phyloP scores from a whole-genome alignment of 2,888 invertebrate species.

The Calliphora vomitoria region DNA sequence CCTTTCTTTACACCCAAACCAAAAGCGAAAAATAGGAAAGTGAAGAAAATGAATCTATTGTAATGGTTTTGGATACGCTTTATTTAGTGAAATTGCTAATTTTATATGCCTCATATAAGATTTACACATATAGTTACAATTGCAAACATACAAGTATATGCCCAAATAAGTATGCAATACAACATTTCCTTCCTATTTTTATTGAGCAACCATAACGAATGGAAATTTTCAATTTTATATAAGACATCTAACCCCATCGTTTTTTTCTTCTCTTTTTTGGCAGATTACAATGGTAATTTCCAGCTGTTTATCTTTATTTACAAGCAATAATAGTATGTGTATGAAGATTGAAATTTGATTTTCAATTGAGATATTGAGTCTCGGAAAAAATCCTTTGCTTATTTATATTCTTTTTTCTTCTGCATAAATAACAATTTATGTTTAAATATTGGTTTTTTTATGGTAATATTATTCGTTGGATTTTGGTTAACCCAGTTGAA shows the following conservation, averaged over 20 bases:
- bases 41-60: conserved; percentile 42
- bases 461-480: not conserved
- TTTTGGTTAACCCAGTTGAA: conserved; percentile 58
- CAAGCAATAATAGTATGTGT: not conserved
- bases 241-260: conserved; percentile 66
- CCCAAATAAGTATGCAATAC: conserved; percentile 37
- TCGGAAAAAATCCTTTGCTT: conserved; percentile 34
- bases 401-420: conserved; percentile 31
- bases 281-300: conserved; percentile 70
- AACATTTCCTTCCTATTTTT: conserved; percentile 29
- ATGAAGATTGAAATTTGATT: conserved; percentile 22
- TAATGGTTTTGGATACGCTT: conserved; percentile 73
- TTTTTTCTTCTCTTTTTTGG: conserved; percentile 24
- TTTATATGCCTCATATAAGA: conserved; percentile 66
- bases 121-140: not conserved
- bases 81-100: conserved; percentile 70
- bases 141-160: not conserved
- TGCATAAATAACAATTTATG: conserved; percentile 47
- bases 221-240: conserved; percentile 47
- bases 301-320: conserved; percentile 74
- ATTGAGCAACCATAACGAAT: conserved; percentile 71
- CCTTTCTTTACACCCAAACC: conserved; percentile 9
- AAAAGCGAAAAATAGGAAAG: not conserved
- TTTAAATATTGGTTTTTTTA: conserved; percentile 48
- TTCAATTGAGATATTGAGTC: conserved; percentile 31